These are phyloP conservation scores for Hyposmocoma kahamanoa DNA, from an alignment of 1,140 invertebrate species.

Conservation along the genomic window DNA sequence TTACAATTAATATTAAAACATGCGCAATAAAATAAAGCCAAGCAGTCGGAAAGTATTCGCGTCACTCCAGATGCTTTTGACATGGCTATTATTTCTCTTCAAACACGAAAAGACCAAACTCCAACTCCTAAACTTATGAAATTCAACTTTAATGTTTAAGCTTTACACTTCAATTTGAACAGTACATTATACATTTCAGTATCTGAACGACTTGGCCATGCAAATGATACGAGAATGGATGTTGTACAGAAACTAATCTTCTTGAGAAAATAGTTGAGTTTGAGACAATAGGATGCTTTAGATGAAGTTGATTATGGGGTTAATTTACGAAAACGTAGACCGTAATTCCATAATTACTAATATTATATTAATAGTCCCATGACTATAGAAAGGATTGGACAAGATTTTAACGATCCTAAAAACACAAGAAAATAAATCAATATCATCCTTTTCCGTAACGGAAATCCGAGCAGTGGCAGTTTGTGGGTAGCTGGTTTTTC, in stretches of 20 bases:
- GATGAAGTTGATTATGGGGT: too few species aligned
- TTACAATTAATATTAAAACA: constrained; percentile 73
- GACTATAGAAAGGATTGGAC: too few species aligned
- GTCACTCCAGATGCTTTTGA: constrained; percentile 62
- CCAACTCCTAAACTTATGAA: constrained; percentile 4
- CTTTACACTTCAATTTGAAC: neutral
- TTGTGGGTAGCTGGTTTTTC: too few species aligned
- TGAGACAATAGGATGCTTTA: too few species aligned
- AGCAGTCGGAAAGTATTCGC: constrained; percentile 66
- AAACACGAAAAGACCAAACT: constrained; percentile 24
- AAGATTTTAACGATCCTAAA: too few species aligned
- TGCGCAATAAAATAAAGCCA: constrained; percentile 68
- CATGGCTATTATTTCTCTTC: constrained; percentile 58
- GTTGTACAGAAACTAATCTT: constrained; percentile 13
- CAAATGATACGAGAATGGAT: constrained; percentile 41
- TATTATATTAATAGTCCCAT: too few species aligned
- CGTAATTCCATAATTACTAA: too few species aligned
- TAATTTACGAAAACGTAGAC: too few species aligned
- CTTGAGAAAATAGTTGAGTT: too few species aligned
- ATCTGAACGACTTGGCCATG: constrained; percentile 18
- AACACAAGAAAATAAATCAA: too few species aligned
- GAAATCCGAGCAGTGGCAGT: too few species aligned
- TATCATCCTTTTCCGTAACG: too few species aligned
- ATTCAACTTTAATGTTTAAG: constrained; percentile 14
- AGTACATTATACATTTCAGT: neutral